phyloP scores from a whole-genome alignment of 2,888 invertebrate genomes.

The Nephrotoma appendiculata region DNA sequence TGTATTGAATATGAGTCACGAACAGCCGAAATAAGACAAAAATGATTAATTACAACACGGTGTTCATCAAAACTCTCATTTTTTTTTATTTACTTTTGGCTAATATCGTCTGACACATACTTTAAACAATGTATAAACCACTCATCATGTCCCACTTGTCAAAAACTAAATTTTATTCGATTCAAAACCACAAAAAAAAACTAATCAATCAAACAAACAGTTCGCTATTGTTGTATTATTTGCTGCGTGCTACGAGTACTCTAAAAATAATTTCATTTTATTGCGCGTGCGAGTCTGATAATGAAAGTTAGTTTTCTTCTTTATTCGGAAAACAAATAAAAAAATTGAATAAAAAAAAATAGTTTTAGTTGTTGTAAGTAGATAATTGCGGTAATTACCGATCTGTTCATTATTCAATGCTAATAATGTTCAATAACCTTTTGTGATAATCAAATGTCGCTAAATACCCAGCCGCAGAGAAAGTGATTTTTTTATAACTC shows the following conservation, averaged over 20 bases:
- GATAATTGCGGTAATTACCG: neutral
- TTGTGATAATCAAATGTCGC: neutral
- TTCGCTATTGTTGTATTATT: neutral
- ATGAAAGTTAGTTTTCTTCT: neutral
- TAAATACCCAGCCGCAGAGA: neutral
- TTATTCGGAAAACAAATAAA: neutral
- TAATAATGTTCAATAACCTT: neutral
- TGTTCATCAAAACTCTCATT: too few relatives aligned
- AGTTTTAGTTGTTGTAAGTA: neutral
- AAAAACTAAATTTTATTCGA: neutral
- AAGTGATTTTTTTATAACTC: neutral
- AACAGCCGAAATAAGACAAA: too few relatives aligned
- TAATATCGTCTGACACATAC: neutral
- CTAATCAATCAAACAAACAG: neutral
- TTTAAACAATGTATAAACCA: neutral
- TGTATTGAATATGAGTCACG: too few relatives aligned
- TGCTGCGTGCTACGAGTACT: neutral
- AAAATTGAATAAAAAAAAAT: neutral
- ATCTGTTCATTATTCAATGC: neutral
- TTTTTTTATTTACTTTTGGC: neutral
- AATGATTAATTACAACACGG: too few relatives aligned
- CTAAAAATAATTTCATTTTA: neutral
- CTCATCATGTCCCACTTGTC: neutral
- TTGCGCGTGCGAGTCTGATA: neutral
- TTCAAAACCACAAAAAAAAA: neutral